Conservation (phyloP, 1,140 invertebrate genomes). For the Propsilocerus akamusi region DNA sequence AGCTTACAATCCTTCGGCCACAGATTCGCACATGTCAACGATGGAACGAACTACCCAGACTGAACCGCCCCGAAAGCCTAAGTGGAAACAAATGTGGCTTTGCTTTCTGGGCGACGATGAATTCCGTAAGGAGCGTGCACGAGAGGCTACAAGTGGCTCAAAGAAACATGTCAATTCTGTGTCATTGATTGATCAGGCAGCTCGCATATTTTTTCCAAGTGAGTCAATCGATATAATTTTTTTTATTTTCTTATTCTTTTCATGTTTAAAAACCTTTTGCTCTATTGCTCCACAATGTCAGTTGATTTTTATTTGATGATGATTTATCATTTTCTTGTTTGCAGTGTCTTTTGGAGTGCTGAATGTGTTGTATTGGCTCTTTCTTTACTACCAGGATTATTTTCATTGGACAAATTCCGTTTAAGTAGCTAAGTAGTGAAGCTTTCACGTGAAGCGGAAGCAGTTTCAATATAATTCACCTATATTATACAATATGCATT, state of each 20-base stretch:
- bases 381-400: constrained; percentile 49
- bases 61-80: constrained; percentile 41
- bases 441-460: no score
- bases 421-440: no score
- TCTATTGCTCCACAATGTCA: background rate
- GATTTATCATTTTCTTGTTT: background rate
- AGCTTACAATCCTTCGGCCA: constrained; percentile 23
- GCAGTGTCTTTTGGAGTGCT: constrained; percentile 56
- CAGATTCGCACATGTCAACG: constrained; percentile 25
- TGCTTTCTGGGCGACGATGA: constrained; percentile 60
- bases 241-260: no score
- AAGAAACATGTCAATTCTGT: constrained; percentile 66
- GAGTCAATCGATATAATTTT: no score
- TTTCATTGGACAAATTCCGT: constrained; percentile 50
- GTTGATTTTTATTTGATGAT: background rate
- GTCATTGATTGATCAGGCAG: constrained; percentile 68
- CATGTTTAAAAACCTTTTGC: background rate
- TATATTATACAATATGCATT: no score
- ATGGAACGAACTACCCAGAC: constrained; percentile 69
- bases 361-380: constrained; percentile 75
- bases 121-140: constrained; percentile 52
- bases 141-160: constrained; percentile 40
- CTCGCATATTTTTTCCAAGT: constrained; percentile 64
- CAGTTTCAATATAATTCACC: no score
- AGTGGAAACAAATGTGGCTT: constrained; percentile 57